These are phyloP conservation scores for Mastomys coucha DNA, from an alignment of 2,113 vertebrate genomes.

Conservation along the genomic window DNA sequence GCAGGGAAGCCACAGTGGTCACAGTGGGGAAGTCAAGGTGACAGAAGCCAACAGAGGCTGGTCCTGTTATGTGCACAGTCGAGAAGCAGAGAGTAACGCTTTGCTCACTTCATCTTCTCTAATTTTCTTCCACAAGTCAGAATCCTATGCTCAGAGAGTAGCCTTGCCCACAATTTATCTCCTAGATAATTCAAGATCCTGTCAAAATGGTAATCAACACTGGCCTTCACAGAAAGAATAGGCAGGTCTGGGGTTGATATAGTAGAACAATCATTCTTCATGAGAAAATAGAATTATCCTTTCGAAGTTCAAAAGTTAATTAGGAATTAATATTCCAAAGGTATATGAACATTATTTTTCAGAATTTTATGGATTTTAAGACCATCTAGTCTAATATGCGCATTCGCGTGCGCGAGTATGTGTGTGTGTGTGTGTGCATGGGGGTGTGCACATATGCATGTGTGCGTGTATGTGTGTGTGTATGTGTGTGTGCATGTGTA, in stretches of 20 bases:
- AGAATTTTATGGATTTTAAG: not conserved
- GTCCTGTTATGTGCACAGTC: not conserved
- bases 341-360: not conserved
- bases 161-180: not conserved
- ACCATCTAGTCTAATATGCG: not conserved
- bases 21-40: not conserved
- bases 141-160: no score
- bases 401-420: not conserved
- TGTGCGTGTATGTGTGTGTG: not conserved
- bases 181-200: not conserved
- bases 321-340: not conserved
- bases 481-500: no score
- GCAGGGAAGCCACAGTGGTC: no score
- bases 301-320: not conserved
- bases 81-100: not conserved
- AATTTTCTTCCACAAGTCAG: not conserved
- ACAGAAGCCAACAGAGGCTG: not conserved
- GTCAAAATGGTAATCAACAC: not conserved
- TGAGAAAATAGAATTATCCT: not conserved
- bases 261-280: not conserved
- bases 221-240: not conserved
- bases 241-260: no score
- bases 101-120: not conserved
- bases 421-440: not conserved
- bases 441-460: no score